Base-by-base conservation (phyloP, 2,888 invertebrate species). In the Tenthredo livida region DNA sequence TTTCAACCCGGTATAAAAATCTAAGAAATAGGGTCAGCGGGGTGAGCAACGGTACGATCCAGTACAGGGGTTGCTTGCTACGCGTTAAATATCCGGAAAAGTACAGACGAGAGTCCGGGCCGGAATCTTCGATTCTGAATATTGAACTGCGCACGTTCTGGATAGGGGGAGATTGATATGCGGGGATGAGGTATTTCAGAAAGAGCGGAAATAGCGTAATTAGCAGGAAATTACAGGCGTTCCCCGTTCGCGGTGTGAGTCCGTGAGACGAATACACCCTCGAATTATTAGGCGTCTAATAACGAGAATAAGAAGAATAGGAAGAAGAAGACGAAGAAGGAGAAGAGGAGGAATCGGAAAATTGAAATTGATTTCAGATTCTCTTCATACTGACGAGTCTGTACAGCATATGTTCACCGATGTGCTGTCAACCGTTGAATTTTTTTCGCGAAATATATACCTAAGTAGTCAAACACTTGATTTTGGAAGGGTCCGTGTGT, bases 141-240 rank as follows among this genome's bases (percentile, higher is more conserved):
- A 61, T 61, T 4, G 61, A 21, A 61, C 61, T 3, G 58, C 25
- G 7, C 15, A 6, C 1, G n/a, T n/a, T n/a, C 6, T 6, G 7
- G 17, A 6, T 12, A 4, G 67, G 33, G 17, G 1, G 17, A 33
- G 33, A 29, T 21, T 29, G 4, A 25, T 6, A n/a, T n/a, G n/a
- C n/a, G 50, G 21, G 50, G 15, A 77, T 6, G 29, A 7, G 29
- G 50, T 21, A 15, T 47, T 25, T 50, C 17, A 47, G 47, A 47
- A 47, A 47, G 12, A 6, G 4, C 90, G 92, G 92, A 92, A 92
- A 92, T 92, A 88, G 90, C 92, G 92, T 92, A 92, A 92, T 92
- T 92, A 92, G 90, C 90, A 92, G 92, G 92, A 92, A 92, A 92
- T 92, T 89, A 91, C 92, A 90, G 92, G 92, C 92, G 92, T 78